Evolutionary conservation across 2,888 invertebrate genomes (phyloP).

Genomic region (Oligia latruncula): DNA sequence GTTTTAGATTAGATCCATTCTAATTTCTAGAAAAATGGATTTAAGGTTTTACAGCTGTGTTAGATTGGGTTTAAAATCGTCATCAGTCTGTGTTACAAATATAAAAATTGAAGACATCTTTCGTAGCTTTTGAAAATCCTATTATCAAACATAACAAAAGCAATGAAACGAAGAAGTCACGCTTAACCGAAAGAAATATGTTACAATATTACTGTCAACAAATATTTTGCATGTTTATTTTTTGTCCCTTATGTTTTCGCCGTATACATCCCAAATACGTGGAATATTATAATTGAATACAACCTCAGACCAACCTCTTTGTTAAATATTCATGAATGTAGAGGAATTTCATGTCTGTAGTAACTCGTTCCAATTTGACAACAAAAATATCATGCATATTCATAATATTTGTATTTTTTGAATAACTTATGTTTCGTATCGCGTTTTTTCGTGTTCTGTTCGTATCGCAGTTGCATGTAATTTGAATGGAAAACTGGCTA

Average conservation of each 20-base stretch:
- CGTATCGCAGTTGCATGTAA: not conserved
- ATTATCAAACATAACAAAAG: not conserved
- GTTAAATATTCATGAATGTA: constrained; percentile 44
- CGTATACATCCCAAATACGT: constrained; percentile 7
- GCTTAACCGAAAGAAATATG: not conserved
- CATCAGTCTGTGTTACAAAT: not conserved
- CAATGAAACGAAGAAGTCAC: not conserved
- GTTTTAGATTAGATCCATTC: constrained; percentile 33
- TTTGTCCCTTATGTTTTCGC: not conserved
- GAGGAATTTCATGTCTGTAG: constrained; percentile 9
- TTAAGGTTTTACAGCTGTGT: not conserved
- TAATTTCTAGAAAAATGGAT: constrained; percentile 10
- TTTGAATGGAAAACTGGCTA: not conserved
- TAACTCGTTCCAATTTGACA: constrained; percentile 10
- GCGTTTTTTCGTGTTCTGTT: constrained; percentile 4
- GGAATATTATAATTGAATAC: constrained; percentile 29
- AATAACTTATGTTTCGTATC: constrained; percentile 6
- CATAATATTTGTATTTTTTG: constrained; percentile 16
- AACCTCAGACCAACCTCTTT: constrained; percentile 9
- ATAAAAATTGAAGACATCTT: not conserved
- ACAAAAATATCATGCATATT: constrained; percentile 35
- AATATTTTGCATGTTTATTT: constrained; percentile 19
- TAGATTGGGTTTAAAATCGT: not conserved
- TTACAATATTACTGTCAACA: not conserved
- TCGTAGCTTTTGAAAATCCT: not conserved